Base-by-base conservation (phyloP, 1,140 invertebrate genomes). In the Pseudomyrmex flavicornis region DNA sequence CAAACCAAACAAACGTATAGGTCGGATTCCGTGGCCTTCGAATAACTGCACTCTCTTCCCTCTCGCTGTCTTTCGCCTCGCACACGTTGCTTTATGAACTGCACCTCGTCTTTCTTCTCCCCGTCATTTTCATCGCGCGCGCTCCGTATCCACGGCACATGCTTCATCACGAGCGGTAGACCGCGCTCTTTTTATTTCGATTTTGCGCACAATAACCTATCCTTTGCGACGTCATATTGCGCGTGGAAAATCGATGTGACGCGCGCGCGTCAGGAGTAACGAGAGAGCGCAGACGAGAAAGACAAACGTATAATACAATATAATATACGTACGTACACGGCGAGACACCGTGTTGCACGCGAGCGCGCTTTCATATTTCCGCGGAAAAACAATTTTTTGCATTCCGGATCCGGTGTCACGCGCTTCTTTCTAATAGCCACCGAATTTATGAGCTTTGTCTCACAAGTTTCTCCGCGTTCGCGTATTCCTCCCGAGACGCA, bases 1-100 rank as follows among this genome's bases (percentile, higher is more conserved):
- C 89, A 87, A 86, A 66, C 85, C 90, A 91, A 92, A 91, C 88
- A 92, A 91, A 91, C 87, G 83, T 91, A 90, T 88, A 87, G 84
- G 68, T 84, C 70, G 72, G 62, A 89, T 86, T 89, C 84, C 83
- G 76, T 76, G 85, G 84, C 82, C 85, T 85, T 82, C 80, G 83
- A 74, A 75, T 22, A 48, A 17, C 26, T 7, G 44, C 58, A 48
- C 20, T 8, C 54, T n/a, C 22, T 10, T 66, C 52, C 5, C 56
- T 56, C 22, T 58, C 50, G 9, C 26, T 26, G 13, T n/a, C 56
- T 20, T 58, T 76, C 20, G 13, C 58, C 9, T 10, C 2, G 46
- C 54, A 15, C 56, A 66, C 10, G 20, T 7, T 35, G 54, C 46
- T 52, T 54, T 62, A 70, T 63, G 15, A 62, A 52, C 26, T 63